Percentiles rank a stretch among this genome's conserved stretches.
Conservation (phyloP, 2,113 vertebrate species). For the Sapayoa aenigma region DNA sequence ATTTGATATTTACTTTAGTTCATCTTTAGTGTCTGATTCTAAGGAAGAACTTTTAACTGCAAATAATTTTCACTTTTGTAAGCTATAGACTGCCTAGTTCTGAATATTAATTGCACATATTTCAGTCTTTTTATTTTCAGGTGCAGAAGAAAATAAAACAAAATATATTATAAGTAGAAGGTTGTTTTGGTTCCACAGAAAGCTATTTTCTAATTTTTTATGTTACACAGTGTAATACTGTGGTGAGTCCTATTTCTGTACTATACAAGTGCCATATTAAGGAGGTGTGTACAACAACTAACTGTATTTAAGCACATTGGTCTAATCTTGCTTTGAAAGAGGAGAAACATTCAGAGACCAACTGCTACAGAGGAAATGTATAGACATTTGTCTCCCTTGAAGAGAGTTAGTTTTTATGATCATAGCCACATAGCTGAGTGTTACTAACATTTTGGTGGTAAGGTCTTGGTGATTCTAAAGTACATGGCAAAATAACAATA, state of each 20-base stretch:
- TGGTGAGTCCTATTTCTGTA: not conserved
- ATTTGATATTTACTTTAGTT: not conserved
- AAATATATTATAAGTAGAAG: not conserved
- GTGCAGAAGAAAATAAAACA: not conserved
- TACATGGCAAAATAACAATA: not conserved
- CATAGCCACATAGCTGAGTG: not conserved
- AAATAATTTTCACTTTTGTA: not conserved
- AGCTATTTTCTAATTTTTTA: not conserved
- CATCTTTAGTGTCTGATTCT: not conserved
- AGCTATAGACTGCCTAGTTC: not conserved
- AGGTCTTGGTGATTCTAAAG: not conserved
- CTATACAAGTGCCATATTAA: not conserved
- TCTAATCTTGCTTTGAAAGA: not conserved
- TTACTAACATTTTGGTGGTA: not conserved
- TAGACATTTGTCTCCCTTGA: not conserved
- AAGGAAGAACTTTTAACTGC: not conserved
- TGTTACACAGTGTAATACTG: not conserved
- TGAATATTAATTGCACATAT: not conserved
- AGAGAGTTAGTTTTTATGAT: not conserved
- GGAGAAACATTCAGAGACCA: not conserved
- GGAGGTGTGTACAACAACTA: not conserved
- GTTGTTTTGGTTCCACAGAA: not conserved
- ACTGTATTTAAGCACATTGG: not conserved
- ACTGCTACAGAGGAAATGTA: not conserved
- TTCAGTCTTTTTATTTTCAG: not conserved